Base-by-base conservation (phyloP, 2,888 invertebrate genomes). In the Pammene aurita region DNA sequence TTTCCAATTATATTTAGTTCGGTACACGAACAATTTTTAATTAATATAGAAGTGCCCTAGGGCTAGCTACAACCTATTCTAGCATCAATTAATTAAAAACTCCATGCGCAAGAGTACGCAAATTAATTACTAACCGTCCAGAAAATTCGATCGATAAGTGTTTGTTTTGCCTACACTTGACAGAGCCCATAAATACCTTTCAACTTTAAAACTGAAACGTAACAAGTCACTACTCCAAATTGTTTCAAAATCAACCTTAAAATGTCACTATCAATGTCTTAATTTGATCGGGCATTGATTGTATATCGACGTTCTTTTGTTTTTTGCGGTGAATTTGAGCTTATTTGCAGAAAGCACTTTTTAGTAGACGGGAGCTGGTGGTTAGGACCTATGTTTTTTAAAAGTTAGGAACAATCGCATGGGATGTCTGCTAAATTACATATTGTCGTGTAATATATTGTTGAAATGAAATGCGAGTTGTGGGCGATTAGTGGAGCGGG, bases 401-500 rank as follows among this genome's bases (percentile, higher is more conserved):
- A 26, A 9, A n/a, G 18, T 10, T n/a, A 2, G 73, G 64, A 72
- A 76, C 77, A 74, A 77, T 72, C 74, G 74, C 72, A 71, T 73
- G 76, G 78, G 73, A 89, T 87, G 80, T 86, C 81, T 85, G 84
- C 82, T 85, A 88, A 90, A 89, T 90, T 87, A 87, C 85, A 85
- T 86, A 89, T 87, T 86, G 86, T 87, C 80, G 81, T 75, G 76
- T 84, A 83, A 84, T 87, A 82, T 85, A 88, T 89, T 87, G 80
- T 89, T 88, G 80, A 90, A 90, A 92, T 90, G 84, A 91, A 89
- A 89, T 86, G 84, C 84, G 82, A 81, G 78, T 79, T 82, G 83
- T 78, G 76, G 78, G 75, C 73, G 84, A 78, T 81, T 84, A 84
- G 76, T 88, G 86, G 81, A 84, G 85, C 90, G 86, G 77, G 82